Conservation (phyloP, 2,113 vertebrate species). For the Epinephelus lanceolatus region DNA sequence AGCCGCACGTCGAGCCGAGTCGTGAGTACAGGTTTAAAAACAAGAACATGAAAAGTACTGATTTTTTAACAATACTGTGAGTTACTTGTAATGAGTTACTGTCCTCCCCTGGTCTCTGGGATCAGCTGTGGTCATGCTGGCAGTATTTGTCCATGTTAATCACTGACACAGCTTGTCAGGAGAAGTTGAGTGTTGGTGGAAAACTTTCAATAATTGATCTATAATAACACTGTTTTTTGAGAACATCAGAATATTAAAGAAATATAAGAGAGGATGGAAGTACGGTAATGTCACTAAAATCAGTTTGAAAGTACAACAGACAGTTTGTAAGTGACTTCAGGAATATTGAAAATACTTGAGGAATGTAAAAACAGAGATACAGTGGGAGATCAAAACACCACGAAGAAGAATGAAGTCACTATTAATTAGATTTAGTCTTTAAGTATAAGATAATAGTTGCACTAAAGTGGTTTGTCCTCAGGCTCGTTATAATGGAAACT, state of each 20-base stretch:
- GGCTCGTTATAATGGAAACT: conserved; percentile 60
- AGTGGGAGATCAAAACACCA: conserved; percentile 37
- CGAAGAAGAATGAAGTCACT: conserved; percentile 40
- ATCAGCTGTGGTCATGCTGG: too few relatives aligned
- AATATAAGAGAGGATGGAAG: neutral
- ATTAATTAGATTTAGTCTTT: conserved; percentile 48
- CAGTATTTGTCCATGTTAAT: neutral
- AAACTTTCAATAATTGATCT: neutral
- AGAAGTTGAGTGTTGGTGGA: neutral
- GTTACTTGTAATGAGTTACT: too few relatives aligned
- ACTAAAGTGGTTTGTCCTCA: conserved; percentile 51
- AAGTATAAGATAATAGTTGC: conserved; percentile 19
- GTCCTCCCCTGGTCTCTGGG: too few relatives aligned
- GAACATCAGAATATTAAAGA: neutral
- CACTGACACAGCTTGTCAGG: neutral
- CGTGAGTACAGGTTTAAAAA: too few relatives aligned
- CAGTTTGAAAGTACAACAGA: neutral
- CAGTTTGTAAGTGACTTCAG: too few relatives aligned
- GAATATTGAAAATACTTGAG: neutral
- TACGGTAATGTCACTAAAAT: neutral
- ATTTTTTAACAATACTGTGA: too few relatives aligned
- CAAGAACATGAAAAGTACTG: too few relatives aligned
- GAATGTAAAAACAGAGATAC: neutral
- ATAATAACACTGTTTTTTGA: neutral
- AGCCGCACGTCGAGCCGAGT: too few relatives aligned